Percentiles rank a stretch among this genome's conserved stretches.
Conservation (phyloP, 2,888 invertebrate genomes). For the Aquatica leii region DNA sequence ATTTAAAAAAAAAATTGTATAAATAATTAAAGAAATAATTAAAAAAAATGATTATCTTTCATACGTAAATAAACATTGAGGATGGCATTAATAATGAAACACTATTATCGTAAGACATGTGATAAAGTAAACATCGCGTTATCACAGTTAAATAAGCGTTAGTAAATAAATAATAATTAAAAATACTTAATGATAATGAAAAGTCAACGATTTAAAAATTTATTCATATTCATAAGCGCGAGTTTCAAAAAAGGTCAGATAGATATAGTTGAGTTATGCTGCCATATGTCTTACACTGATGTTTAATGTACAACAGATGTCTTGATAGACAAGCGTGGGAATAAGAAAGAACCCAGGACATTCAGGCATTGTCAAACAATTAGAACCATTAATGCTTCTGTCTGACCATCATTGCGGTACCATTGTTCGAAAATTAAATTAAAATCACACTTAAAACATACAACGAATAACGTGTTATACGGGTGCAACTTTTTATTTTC, state of each 20-base stretch:
- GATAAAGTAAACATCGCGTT: too few species aligned
- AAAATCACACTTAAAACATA: slow-evolving; percentile 12
- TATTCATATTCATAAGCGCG: slow-evolving; percentile 8
- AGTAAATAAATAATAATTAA: slow-evolving; percentile 1
- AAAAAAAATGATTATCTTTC: too few species aligned
- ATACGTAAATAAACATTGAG: too few species aligned
- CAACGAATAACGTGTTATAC: slow-evolving; percentile 5
- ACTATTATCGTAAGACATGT: too few species aligned
- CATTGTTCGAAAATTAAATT: slow-evolving; percentile 40
- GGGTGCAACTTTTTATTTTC: slow-evolving; percentile 4
- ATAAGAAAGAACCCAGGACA: slow-evolving; percentile 40
- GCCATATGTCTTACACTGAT: slow-evolving; percentile 35
- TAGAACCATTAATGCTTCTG: slow-evolving; percentile 46
- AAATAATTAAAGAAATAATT: too few species aligned
- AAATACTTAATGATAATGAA: slow-evolving; percentile 1
- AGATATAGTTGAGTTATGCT: slow-evolving; percentile 15
- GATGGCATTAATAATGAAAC: too few species aligned
- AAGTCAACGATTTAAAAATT: slow-evolving; percentile 2
- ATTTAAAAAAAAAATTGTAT: too few species aligned
- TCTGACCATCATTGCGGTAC: slow-evolving; percentile 42
- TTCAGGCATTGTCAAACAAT: slow-evolving; percentile 51
- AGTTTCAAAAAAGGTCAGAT: slow-evolving; percentile 1
- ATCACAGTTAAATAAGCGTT: too few species aligned
- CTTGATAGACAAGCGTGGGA: slow-evolving; percentile 48
- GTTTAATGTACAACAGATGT: slow-evolving; percentile 48